Percentiles rank a stretch among this genome's conserved stretches.
phyloP scores from a whole-genome alignment of 1,140 invertebrate species.

The Kradibia gibbosae region DNA sequence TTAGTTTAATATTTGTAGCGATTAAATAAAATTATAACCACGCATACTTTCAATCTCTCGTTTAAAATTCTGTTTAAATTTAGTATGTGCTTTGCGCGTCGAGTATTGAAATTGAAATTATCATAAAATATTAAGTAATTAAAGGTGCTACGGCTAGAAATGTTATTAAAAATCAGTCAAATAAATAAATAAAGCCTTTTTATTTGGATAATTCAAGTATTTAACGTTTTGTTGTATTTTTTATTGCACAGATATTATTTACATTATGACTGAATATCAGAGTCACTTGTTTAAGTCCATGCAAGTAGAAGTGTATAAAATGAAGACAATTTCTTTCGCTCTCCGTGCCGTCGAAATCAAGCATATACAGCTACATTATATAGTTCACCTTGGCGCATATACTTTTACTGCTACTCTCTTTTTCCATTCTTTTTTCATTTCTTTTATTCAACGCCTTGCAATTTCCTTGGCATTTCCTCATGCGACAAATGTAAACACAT shows the following conservation, averaged over 20 bases:
- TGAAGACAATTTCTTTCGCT: constrained; percentile 14
- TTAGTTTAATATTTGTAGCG: too few relatives aligned
- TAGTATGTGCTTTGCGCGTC: too few relatives aligned
- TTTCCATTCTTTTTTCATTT: background rate
- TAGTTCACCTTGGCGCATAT: background rate
- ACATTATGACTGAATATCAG: background rate
- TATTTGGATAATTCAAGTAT: background rate
- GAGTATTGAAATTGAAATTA: too few relatives aligned
- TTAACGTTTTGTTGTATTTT: background rate
- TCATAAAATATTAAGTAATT: background rate
- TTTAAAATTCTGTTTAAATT: too few relatives aligned
- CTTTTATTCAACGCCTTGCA: constrained; percentile 7
- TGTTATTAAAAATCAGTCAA: background rate
- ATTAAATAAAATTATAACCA: too few relatives aligned
- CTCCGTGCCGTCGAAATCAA: background rate
- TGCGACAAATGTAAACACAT: constrained; percentile 47
- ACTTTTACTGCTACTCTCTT: background rate
- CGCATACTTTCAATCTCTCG: too few relatives aligned
- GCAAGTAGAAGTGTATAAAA: background rate
- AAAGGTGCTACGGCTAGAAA: background rate
- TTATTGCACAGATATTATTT: background rate
- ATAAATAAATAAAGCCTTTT: background rate
- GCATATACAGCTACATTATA: background rate
- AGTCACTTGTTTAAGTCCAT: background rate
- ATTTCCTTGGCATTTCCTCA: constrained; percentile 27